Percentiles rank a stretch among this genome's conserved stretches.
Evolutionary conservation across 2,113 vertebrate species (phyloP).

Genomic region (sheep (Ovis aries)): ARS-UI_Ramb_v3.0 NC_056056.1:58893001-58893500

Average conservation of each 20-base stretch:
- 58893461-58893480: not conserved
- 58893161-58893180: not conserved
- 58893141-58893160: not conserved
- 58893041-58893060: not conserved
- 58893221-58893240: not conserved
- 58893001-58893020: not conserved
- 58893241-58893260: not conserved
- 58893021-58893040: too few species aligned
- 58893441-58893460: not conserved
- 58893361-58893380: not conserved
- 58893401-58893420: not conserved
- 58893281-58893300: not conserved
- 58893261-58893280: not conserved
- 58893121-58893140: not conserved
- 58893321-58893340: rapidly evolving
- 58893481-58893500: not conserved
- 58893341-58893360: not conserved
- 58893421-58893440: not conserved
- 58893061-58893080: not conserved
- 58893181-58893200: not conserved
- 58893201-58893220: not conserved
- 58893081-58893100: not conserved
- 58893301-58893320: not conserved
- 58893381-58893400: not conserved
- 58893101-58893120: not conserved